Conservation (phyloP, 1,140 invertebrate species). For the Bathynomus jamesi region DNA sequence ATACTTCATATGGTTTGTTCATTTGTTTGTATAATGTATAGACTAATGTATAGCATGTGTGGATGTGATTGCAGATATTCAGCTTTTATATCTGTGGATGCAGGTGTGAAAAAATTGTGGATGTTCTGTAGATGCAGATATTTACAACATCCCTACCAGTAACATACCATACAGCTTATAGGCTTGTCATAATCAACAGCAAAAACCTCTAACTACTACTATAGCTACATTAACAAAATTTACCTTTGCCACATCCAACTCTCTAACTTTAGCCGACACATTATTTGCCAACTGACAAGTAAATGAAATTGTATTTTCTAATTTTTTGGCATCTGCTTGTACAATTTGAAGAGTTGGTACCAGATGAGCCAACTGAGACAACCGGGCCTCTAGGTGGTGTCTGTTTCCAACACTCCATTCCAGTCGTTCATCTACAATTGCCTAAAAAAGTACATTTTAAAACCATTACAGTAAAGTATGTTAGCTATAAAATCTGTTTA, state of each 20-base stretch:
- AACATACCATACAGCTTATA: not conserved
- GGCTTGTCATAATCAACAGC: not conserved
- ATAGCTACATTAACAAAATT: conserved; percentile 19
- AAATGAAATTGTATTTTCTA: conserved; percentile 73
- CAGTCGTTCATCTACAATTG: conserved; percentile 24
- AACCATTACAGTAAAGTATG: too few relatives aligned
- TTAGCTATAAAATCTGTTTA: too few relatives aligned
- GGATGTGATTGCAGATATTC: too few relatives aligned
- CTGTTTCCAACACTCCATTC: conserved; percentile 33
- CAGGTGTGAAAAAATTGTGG: too few relatives aligned
- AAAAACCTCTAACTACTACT: not conserved
- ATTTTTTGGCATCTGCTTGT: conserved; percentile 60
- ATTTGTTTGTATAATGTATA: not conserved
- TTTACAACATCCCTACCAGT: not conserved
- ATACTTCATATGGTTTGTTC: too few relatives aligned
- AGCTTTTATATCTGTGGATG: too few relatives aligned
- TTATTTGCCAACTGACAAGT: conserved; percentile 80
- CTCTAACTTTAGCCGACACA: conserved; percentile 91
- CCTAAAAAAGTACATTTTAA: too few relatives aligned
- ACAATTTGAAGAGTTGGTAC: conserved; percentile 60
- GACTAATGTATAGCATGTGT: not conserved
- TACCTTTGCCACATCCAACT: conserved; percentile 87
- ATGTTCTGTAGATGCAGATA: too few relatives aligned
- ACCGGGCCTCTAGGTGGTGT: conserved; percentile 27
- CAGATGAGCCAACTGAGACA: conserved; percentile 57